These are phyloP conservation scores for Nasua narica DNA, from an alignment of 2,797 vertebrate genomes.

Conservation along the genomic window DNA sequence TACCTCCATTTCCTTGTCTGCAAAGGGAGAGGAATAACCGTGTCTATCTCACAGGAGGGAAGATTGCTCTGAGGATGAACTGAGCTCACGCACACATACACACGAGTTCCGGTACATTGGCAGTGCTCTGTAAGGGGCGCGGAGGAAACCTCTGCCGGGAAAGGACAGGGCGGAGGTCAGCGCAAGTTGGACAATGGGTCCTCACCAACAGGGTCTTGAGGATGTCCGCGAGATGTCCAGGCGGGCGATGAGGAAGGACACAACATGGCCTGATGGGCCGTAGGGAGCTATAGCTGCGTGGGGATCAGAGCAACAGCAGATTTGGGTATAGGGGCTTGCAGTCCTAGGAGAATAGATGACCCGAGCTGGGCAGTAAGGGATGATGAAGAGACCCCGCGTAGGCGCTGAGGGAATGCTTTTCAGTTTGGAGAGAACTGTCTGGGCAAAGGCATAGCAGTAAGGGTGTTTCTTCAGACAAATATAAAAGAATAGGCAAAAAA, in stretches of 20 bases:
- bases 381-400: not conserved
- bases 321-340: conserved; percentile 3
- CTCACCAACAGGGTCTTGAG: not conserved
- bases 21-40: not conserved
- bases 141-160: not conserved
- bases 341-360: not conserved
- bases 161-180: not conserved
- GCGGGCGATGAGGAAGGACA: not conserved
- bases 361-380: not conserved
- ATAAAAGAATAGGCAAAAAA: not conserved
- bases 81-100: not conserved
- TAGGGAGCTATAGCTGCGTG: not conserved
- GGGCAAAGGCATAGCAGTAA: not conserved
- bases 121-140: not conserved
- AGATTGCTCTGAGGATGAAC: not conserved
- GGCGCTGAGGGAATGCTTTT: not conserved
- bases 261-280: not conserved
- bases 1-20: not conserved
- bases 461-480: not conserved
- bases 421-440: not conserved
- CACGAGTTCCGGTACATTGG: not conserved
- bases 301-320: not conserved
- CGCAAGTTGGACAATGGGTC: not conserved
- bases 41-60: not conserved
- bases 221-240: not conserved